Base-by-base conservation (phyloP, 1,140 invertebrate species). In the Meloidogyne floridensis region DNA sequence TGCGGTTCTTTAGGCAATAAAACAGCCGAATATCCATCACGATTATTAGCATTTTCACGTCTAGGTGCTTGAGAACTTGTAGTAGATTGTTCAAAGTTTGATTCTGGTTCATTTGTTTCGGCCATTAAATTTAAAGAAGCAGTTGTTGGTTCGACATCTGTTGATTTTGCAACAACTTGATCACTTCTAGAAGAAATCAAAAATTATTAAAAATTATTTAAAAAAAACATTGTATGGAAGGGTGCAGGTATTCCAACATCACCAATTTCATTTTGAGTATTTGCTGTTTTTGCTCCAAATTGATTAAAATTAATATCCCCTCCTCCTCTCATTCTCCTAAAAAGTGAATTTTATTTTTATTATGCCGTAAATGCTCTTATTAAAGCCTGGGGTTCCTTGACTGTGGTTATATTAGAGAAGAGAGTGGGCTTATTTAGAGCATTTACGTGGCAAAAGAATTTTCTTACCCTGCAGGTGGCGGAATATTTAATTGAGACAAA, bases 1-100 rank as follows among this genome's bases (percentile, higher is more conserved):
- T n/a, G 71, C 8, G 81, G 71, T 51, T 74, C 18, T 51, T 84
- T 85, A 15, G 84, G 59, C n/a, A 84, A 59, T 1, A 84, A 80
- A 51, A 43, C 15, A 13, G 82, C 18, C 9, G 81, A 13, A 53
- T 79, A 79, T 11, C 77, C 51, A 56, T 10, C 75, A 7, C 6
- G 65, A 9, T 47, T 47, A 47, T 78, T 54, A n/a, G 81, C 11
- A 59, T 20, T 80, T 15, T 4, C 76, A 47, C 13, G 53, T 11
- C 82, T 11, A 20, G 59, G 20, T 20, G 70, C 20, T 42, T 53
- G 20, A 3, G 81, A 18, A 13, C 51, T 20, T 20, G 20, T 10
- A 15, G 81, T 43, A 32, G 82, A 53, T n/a, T 59, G 71, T 85
- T 83, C 13, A 10, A 70, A 20, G 1, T 13, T 51, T 77, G 75